These are phyloP conservation scores for Idaea aversata DNA, from an alignment of 2,888 invertebrate genomes.

Conservation along the genomic window DNA sequence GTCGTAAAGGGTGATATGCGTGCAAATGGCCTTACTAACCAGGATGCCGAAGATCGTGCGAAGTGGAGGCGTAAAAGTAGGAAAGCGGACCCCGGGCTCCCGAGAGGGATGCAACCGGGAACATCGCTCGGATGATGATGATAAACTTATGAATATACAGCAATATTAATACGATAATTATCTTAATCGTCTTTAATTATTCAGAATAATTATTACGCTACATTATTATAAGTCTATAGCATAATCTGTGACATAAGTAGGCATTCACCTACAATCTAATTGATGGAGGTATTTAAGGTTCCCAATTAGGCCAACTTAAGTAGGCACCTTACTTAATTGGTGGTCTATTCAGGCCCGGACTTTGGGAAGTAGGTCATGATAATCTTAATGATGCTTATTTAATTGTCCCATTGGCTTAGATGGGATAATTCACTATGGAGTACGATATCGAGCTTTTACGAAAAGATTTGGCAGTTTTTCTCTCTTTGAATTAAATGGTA, in stretches of 20 bases:
- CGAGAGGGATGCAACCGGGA: no score
- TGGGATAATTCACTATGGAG: not conserved
- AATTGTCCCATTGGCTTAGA: not conserved
- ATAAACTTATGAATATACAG: no score
- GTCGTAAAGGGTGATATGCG: no score
- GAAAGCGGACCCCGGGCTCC: no score
- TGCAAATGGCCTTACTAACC: no score
- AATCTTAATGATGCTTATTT: constrained; percentile 1
- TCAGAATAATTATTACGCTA: not conserved
- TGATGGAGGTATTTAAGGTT: not conserved
- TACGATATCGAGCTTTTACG: not conserved
- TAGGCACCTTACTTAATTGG: not conserved
- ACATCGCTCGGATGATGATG: no score
- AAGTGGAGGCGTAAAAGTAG: no score
- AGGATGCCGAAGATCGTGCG: no score
- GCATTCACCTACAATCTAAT: not conserved
- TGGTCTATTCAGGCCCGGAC: not conserved
- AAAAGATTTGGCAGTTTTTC: not conserved
- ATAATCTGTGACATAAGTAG: not conserved
- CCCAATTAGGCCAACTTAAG: not conserved
- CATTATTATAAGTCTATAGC: not conserved
- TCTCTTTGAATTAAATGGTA: not conserved
- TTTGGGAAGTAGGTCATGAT: not conserved
- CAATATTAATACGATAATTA: no score
- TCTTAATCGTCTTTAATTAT: not conserved